Conservation (phyloP, 1,140 invertebrate genomes). For the Glomeris maerens region DNA sequence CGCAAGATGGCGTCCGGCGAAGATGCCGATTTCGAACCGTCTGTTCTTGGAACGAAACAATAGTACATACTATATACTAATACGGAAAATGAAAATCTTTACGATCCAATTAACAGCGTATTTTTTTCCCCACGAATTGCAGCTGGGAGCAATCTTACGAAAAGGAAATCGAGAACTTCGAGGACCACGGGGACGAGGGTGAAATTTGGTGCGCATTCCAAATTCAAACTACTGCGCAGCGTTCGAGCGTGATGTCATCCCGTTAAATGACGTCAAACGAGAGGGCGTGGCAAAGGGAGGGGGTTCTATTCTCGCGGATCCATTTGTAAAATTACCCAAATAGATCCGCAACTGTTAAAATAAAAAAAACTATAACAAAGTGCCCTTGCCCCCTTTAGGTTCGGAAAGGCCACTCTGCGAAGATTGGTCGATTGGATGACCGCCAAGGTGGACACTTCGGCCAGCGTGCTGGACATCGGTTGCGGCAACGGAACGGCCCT, state of each 20-base stretch:
- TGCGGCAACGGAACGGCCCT: conserved; percentile 84
- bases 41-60: neutral
- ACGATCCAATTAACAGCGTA: neutral
- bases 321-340: no score
- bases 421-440: conserved; percentile 49
- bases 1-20: no score
- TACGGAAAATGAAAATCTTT: neutral
- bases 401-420: conserved; percentile 63
- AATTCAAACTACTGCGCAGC: no score
- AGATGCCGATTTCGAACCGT: no score
- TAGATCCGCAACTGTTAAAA: no score
- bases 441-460: conserved; percentile 20
- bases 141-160: conserved; percentile 73
- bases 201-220: conserved; percentile 95
- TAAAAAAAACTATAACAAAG: no score
- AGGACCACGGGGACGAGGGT: conserved; percentile 68
- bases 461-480: conserved; percentile 44
- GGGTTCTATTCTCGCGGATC: no score
- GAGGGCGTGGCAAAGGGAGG: no score
- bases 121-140: conserved; percentile 12
- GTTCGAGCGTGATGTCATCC: no score
- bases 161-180: conserved; percentile 65
- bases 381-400: no score
- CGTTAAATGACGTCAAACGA: no score
- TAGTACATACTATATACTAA: neutral